A percentile compares a stretch with the other conserved stretches of the same genome.
Conservation (phyloP, 1,140 invertebrate species). For the Hyphantria cunea region DNA sequence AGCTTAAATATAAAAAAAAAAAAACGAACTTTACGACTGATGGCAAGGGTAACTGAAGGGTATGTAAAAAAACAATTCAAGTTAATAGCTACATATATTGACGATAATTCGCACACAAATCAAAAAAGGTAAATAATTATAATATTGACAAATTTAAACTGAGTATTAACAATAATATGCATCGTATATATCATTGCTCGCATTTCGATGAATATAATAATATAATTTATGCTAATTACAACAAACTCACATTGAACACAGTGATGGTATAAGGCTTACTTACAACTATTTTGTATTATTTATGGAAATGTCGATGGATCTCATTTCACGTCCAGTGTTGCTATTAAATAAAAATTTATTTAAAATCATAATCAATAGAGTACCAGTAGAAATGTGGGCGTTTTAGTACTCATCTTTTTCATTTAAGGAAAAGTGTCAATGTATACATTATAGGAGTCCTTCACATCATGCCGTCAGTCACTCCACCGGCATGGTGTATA, state of each 20-base stretch:
- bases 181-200: conserved; percentile 8
- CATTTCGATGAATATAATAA: conserved; percentile 20
- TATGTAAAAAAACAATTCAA: neutral
- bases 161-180: conserved; percentile 13
- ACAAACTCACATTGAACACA: conserved; percentile 38
- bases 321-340: neutral
- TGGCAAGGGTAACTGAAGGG: too few species aligned
- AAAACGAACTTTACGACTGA: too few species aligned
- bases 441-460: too few species aligned
- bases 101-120: conserved; percentile 23
- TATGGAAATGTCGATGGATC: conserved; percentile 12
- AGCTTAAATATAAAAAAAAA: too few species aligned
- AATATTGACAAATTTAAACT: conserved; percentile 17
- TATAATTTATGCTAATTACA: conserved; percentile 3
- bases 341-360: too few species aligned
- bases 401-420: too few species aligned
- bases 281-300: conserved; percentile 9
- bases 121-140: conserved; percentile 17
- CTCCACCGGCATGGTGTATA: too few species aligned
- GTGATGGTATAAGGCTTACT: conserved; percentile 30
- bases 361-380: too few species aligned
- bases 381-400: too few species aligned
- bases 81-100: conserved; percentile 24
- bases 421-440: too few species aligned
- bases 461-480: too few species aligned